Percentiles rank a stretch among this genome's conserved stretches.
phyloP scores from a whole-genome alignment of 2,113 vertebrate species.

The Pristiophorus japonicus region DNA sequence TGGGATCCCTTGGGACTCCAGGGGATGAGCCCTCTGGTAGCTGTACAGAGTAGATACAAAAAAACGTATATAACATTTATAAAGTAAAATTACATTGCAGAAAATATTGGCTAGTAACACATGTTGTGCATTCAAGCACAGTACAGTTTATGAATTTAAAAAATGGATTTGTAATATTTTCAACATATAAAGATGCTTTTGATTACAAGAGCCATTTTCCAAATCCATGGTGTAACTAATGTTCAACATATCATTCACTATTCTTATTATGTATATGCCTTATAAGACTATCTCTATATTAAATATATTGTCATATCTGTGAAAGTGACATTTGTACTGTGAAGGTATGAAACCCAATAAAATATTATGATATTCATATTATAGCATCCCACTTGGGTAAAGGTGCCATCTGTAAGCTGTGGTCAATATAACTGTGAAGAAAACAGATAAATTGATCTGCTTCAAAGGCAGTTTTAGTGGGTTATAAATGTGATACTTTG shows the following conservation, averaged over 20 bases:
- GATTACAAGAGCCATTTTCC: not conserved
- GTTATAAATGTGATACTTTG: slow-evolving; percentile 2
- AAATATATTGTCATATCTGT: not conserved
- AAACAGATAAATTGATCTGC: not conserved
- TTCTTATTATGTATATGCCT: not conserved
- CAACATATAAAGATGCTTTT: not conserved
- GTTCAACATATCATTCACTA: not conserved
- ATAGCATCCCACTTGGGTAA: not conserved
- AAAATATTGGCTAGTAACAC: not conserved
- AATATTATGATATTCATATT: not conserved
- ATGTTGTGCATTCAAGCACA: not conserved
- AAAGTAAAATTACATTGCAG: not conserved
- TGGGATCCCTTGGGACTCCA: too few species aligned
- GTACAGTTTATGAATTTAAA: not conserved
- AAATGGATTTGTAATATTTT: not conserved
- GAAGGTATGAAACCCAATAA: not conserved
- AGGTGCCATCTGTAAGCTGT: not conserved
- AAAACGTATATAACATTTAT: too few species aligned
- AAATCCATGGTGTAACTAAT: not conserved
- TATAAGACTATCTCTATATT: not conserved
- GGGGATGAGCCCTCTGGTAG: too few species aligned
- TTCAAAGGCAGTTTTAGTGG: not conserved
- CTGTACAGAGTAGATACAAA: too few species aligned
- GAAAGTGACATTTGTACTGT: too few species aligned
- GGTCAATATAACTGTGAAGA: not conserved